Evolutionary conservation across 2,797 vertebrate species (phyloP), one percentile per base, ranked within the genome.

Genomic region (Acanthurus tractus): DNA sequence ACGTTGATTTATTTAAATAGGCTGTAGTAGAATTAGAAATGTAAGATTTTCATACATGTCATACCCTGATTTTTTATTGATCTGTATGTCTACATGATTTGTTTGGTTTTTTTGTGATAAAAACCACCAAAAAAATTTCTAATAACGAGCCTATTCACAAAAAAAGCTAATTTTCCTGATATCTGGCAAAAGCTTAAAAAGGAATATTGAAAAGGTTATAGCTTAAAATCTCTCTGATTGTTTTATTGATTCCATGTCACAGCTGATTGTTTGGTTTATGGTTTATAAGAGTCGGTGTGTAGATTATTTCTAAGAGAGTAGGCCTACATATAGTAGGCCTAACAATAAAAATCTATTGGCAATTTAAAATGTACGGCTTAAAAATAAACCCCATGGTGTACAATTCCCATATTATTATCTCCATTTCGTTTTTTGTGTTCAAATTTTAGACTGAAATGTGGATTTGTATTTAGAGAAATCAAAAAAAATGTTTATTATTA

Each of bases 1-100:
- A 93, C 23, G 87, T 88, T 68, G n/a, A 52, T 78, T 77, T 76
- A 46, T 74, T 76, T 50, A 40, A 42, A 61, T 70, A n/a, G 4
- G 4, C 17, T 67, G 3, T 7, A 11, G 0, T 23, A 10, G 2
- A 3, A 18, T 3, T n/a, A 22, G 0, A 14, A 22, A 58, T 38
- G 40, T 20, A 11, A 6, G 29, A 4, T 18, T 50, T 49, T 49
- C 49, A 18, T 0, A 29, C 1, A 3, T 71, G 0, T n/a, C 0
- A 7, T 23, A 20, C 3, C 25, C 25, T 44, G 1, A 18, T 57
- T 22, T 42, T 42, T 56, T 56, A 1, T 50, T 44, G 3, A 17
- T 50, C 9, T 25, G 1, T 8, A 9, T 22, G 23, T 8, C 58
- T 20, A 29, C 25, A 4, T 29, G 0, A 3, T 8, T 1, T 25